phyloP scores from a whole-genome alignment of 1,140 invertebrate species.

The Hyles vespertilio region DNA sequence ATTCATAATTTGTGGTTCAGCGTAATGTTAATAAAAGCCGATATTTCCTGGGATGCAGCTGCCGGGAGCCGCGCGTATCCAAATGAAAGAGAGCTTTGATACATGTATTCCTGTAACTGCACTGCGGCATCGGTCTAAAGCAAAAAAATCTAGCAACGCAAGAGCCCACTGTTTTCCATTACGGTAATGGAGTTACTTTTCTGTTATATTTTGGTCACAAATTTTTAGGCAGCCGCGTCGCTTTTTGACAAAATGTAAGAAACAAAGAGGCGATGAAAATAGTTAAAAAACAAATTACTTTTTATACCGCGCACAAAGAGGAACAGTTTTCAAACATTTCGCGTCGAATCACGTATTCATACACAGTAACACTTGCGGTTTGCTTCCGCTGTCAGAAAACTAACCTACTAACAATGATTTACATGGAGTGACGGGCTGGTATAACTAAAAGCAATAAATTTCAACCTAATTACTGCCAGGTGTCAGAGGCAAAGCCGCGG shows the following conservation, averaged over 20 bases:
- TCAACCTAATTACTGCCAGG: slow-evolving; percentile 50
- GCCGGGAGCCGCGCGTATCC: slow-evolving; percentile 33
- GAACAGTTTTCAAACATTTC: neutral
- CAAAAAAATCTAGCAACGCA: slow-evolving; percentile 53
- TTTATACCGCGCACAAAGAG: slow-evolving; percentile 1
- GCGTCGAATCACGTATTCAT: neutral
- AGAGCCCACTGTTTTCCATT: slow-evolving; percentile 64
- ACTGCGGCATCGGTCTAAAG: slow-evolving; percentile 54
- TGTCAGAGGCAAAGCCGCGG: slow-evolving; percentile 44
- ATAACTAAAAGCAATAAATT: slow-evolving; percentile 46
- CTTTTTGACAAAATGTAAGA: slow-evolving; percentile 19
- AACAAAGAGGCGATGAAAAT: slow-evolving; percentile 11
- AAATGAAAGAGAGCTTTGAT: slow-evolving; percentile 61
- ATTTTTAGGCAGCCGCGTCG: slow-evolving; percentile 32
- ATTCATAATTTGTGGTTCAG: slow-evolving; percentile 33
- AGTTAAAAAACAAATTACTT: slow-evolving; percentile 17
- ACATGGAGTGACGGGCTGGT: slow-evolving; percentile 27
- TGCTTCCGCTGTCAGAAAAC: slow-evolving; percentile 13
- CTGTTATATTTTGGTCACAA: slow-evolving; percentile 51
- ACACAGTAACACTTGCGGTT: neutral
- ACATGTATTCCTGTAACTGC: slow-evolving; percentile 67
- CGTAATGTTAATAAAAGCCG: slow-evolving; percentile 50
- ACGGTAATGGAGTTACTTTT: slow-evolving; percentile 65
- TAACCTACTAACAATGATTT: slow-evolving; percentile 30
- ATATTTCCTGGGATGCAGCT: slow-evolving; percentile 42